phyloP scores from a whole-genome alignment of 2,113 vertebrate genomes.

The Rhea pennata region DNA sequence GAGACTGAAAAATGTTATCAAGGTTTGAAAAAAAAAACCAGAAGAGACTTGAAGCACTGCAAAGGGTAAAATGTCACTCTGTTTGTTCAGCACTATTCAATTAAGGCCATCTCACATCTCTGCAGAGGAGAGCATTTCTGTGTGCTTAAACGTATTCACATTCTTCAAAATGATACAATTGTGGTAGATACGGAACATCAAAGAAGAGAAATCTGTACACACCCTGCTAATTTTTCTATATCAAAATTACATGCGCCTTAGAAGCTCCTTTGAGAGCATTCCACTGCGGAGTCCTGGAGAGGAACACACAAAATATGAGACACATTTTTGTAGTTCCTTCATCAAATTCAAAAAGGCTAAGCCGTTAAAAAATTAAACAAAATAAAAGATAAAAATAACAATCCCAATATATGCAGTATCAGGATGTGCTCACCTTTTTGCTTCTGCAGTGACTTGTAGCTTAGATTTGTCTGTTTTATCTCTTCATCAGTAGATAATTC shows the following conservation, averaged over 20 bases:
- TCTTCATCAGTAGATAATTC: accelerated
- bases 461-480: not conserved
- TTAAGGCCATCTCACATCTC: not conserved
- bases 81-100: conserved; percentile 21
- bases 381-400: not conserved
- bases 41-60: not conserved
- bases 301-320: not conserved
- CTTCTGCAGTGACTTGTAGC: not conserved
- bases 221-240: conserved; percentile 11
- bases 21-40: not conserved
- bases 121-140: not conserved
- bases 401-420: not conserved
- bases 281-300: not conserved
- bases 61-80: conserved; percentile 18
- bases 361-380: not conserved
- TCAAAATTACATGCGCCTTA: not conserved
- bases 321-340: not conserved
- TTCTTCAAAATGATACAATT: not conserved
- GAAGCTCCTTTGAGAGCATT: not conserved
- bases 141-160: not conserved
- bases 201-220: not conserved
- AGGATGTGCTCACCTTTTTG: not conserved
- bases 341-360: not conserved
- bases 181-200: conserved; percentile 12
- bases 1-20: conserved; percentile 19